Percentiles rank a stretch among this genome's conserved stretches.
Conservation (phyloP, 2,113 vertebrate genomes). For the Serinus canaria region DNA sequence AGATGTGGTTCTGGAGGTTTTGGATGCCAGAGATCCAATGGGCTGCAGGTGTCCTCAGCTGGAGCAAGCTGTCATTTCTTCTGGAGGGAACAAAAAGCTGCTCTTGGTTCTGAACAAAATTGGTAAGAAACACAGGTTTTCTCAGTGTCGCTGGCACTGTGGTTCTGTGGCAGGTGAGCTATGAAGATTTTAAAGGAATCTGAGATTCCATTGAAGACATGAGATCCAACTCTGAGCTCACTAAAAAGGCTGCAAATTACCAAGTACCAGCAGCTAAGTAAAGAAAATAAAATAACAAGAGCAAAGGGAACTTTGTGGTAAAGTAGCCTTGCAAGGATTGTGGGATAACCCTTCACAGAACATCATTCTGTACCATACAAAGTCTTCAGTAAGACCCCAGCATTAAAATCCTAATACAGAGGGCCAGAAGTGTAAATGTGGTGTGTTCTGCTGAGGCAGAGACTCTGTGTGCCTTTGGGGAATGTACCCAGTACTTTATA, state of each 20-base stretch:
- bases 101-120: constrained; percentile 91
- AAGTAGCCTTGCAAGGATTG: neutral
- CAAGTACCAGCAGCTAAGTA: neutral
- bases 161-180: constrained; percentile 34
- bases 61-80: constrained; percentile 81
- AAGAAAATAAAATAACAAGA: neutral
- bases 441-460: neutral
- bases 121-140: constrained; percentile 73
- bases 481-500: neutral
- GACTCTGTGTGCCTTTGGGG: neutral
- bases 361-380: neutral
- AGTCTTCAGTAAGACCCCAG: neutral
- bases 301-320: neutral
- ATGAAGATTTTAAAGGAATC: constrained; percentile 66
- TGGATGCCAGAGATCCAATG: constrained; percentile 95
- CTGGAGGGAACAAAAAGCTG: constrained; percentile 81
- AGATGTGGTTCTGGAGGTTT: constrained; percentile 88
- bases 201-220: constrained; percentile 69
- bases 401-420: neutral
- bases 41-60: constrained; percentile 90
- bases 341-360: neutral
- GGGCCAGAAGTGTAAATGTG: neutral
- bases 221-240: constrained; percentile 83
- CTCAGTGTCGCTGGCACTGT: neutral
- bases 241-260: neutral